These are phyloP conservation scores for Monochamus alternatus DNA, from an alignment of 2,888 invertebrate genomes.

Conservation along the genomic window DNA sequence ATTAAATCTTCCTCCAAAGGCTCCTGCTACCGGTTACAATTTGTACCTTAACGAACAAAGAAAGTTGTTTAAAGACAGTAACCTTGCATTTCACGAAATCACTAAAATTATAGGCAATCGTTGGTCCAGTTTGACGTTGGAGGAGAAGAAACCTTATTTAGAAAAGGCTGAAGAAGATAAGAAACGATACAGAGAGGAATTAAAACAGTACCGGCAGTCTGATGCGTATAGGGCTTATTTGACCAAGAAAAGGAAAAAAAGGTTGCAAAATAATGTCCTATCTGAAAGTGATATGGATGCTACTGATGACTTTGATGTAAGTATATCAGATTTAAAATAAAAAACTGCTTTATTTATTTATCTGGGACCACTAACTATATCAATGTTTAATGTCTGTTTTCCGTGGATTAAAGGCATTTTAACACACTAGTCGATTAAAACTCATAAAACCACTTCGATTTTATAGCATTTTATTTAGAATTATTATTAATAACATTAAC, in stretches of 20 bases:
- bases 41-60: constrained; percentile 74
- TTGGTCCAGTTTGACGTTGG: constrained; percentile 73
- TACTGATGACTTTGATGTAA: constrained; percentile 73
- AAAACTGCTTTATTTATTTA: too few relatives aligned
- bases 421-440: too few relatives aligned
- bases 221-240: constrained; percentile 74
- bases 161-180: constrained; percentile 75
- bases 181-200: constrained; percentile 73
- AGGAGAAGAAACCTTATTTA: constrained; percentile 74
- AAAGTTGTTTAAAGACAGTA: constrained; percentile 72
- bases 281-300: constrained; percentile 73
- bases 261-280: constrained; percentile 68
- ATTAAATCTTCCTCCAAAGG: constrained; percentile 73
- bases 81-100: constrained; percentile 73
- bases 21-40: constrained; percentile 76
- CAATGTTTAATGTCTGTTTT: too few relatives aligned
- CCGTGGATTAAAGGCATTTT: too few relatives aligned
- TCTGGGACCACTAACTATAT: too few relatives aligned
- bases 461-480: too few relatives aligned
- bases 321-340: constrained; percentile 41
- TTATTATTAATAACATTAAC: too few relatives aligned
- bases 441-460: too few relatives aligned
- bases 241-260: constrained; percentile 71
- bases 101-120: constrained; percentile 73
- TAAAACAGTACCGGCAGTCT: constrained; percentile 74